Conservation (phyloP, 2,113 vertebrate species). For the Struthidea cinerea region DNA sequence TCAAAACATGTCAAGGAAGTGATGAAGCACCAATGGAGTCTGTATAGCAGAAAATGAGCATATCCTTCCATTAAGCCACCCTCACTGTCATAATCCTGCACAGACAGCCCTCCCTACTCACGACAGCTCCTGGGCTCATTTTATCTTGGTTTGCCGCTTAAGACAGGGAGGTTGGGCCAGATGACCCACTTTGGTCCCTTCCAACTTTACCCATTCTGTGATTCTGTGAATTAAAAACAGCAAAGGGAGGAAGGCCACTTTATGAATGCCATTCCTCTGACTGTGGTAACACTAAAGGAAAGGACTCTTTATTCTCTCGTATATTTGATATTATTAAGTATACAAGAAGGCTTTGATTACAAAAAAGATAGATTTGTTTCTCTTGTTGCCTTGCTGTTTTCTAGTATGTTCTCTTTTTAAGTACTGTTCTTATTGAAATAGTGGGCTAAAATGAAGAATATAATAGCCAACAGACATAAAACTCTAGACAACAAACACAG, state of each 20-base stretch:
- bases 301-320: neutral
- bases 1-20: constrained; percentile 25
- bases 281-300: neutral
- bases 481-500: neutral
- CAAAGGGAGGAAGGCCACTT: neutral
- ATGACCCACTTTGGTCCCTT: too few relatives aligned
- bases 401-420: neutral
- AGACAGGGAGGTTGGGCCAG: neutral
- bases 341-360: neutral
- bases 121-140: neutral
- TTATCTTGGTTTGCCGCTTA: neutral
- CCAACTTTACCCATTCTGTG: neutral
- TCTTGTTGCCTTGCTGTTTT: neutral
- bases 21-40: neutral
- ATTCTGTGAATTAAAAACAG: neutral
- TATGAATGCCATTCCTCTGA: neutral
- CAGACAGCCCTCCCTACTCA: neutral
- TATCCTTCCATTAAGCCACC: neutral
- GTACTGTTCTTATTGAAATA: neutral
- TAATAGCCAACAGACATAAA: neutral
- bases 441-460: neutral
- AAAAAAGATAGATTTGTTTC: neutral
- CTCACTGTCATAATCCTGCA: neutral
- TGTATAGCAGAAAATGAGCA: neutral
- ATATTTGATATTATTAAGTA: neutral